Conservation (phyloP, 1,140 invertebrate species). For the Vanessa atalanta region DNA sequence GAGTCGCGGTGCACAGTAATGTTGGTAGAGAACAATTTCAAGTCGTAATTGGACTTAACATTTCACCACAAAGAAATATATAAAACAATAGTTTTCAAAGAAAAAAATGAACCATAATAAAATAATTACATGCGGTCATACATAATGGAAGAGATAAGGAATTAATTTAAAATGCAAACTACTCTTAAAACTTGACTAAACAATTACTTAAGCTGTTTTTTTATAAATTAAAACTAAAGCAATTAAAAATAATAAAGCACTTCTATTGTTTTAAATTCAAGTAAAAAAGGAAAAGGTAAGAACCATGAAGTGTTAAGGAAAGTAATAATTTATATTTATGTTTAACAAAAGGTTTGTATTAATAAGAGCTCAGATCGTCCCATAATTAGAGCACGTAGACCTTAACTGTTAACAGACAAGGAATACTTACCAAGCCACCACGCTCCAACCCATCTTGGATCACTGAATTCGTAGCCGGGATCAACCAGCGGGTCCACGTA, state of each 20-base stretch:
- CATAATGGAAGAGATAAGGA: slow-evolving; percentile 23
- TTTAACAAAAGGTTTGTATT: not conserved
- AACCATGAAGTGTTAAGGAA: not conserved
- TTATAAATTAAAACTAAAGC: not conserved
- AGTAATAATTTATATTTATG: not conserved
- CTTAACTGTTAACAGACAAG: no score
- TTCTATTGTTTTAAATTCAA: slow-evolving; percentile 11
- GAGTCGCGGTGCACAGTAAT: slow-evolving; percentile 13
- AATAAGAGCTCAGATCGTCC: no score
- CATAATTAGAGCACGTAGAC: no score
- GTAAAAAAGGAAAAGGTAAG: not conserved
- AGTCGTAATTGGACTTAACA: slow-evolving; percentile 18
- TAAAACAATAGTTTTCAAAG: not conserved
- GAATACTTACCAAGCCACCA: slow-evolving; percentile 91
- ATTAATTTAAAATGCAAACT: slow-evolving; percentile 6
- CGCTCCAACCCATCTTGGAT: slow-evolving; percentile 94
- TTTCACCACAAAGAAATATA: not conserved
- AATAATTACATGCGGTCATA: slow-evolving; percentile 14
- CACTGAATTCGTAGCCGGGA: slow-evolving; percentile 89
- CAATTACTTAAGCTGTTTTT: not conserved
- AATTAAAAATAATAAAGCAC: slow-evolving; percentile 9
- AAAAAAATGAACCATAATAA: slow-evolving; percentile 11
- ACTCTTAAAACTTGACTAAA: not conserved
- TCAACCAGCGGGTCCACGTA: slow-evolving; percentile 90
- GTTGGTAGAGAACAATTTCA: slow-evolving; percentile 20